These are phyloP conservation scores for Parnassius glacialis DNA, from an alignment of 2,888 invertebrate species.

Conservation along the genomic window DNA sequence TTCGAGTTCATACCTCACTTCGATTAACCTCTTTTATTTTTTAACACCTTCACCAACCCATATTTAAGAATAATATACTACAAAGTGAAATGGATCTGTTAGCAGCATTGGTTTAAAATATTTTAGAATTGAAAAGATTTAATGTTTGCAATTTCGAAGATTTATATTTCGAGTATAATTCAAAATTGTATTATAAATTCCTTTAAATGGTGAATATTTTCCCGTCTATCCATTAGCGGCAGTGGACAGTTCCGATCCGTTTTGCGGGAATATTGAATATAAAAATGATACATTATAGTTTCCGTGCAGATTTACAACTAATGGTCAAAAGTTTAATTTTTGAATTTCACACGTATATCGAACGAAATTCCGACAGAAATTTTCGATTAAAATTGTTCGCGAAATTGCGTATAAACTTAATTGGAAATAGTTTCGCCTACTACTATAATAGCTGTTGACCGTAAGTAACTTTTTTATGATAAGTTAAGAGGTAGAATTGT, in stretches of 20 bases:
- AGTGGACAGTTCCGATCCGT: slow-evolving; percentile 46
- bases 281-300: slow-evolving; percentile 53
- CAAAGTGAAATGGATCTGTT: too few species aligned
- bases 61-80: too few species aligned
- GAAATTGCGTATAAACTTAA: too few species aligned
- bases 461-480: too few species aligned
- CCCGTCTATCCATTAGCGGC: slow-evolving; percentile 42
- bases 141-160: background rate
- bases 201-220: slow-evolving; percentile 30
- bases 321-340: slow-evolving; percentile 23
- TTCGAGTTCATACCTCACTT: too few species aligned
- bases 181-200: slow-evolving; percentile 20
- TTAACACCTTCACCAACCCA: too few species aligned
- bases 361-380: background rate
- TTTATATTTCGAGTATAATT: slow-evolving; percentile 13
- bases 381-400: background rate
- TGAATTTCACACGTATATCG: slow-evolving; percentile 15
- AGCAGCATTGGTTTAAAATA: too few species aligned
- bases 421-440: too few species aligned
- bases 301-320: slow-evolving; percentile 33
- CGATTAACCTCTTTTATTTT: too few species aligned
- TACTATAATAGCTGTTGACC: too few species aligned
- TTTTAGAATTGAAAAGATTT: too few species aligned
- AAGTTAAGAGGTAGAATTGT: too few species aligned
- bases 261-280: slow-evolving; percentile 53